A percentile compares a stretch with the other conserved stretches of the same genome.
These are phyloP conservation scores for Apocheima hispidaria DNA, from an alignment of 2,888 invertebrate species.

Conservation along the genomic window DNA sequence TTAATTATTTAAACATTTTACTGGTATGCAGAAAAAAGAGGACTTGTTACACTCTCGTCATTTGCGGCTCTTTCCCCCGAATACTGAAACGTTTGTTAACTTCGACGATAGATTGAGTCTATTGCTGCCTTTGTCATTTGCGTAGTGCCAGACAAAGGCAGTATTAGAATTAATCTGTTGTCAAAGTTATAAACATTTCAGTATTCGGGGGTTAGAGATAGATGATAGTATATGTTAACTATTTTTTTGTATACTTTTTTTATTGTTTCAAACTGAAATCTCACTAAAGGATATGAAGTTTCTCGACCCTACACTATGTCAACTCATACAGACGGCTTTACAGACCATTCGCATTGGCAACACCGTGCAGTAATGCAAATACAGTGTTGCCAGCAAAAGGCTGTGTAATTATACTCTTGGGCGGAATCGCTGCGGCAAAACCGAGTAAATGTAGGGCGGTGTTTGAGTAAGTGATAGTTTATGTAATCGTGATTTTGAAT, in stretches of 20 bases:
- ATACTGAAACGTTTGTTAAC: too few relatives aligned
- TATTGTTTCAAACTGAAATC: background rate
- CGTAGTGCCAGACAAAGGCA: too few relatives aligned
- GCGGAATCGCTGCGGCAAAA: constrained; percentile 49
- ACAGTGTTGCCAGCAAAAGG: constrained; percentile 64
- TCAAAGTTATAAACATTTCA: too few relatives aligned
- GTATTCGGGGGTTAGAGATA: too few relatives aligned
- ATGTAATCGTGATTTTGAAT: background rate
- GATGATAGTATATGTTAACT: background rate
- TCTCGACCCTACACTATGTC: background rate
- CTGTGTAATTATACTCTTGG: constrained; percentile 67
- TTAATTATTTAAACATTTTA: constrained; percentile 25
- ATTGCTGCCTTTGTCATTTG: too few relatives aligned
- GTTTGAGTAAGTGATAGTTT: constrained; percentile 15
- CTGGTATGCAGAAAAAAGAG: background rate
- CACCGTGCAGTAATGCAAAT: constrained; percentile 62
- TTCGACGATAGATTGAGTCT: too few relatives aligned
- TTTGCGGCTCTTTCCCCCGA: too few relatives aligned
- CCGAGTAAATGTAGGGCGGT: constrained; percentile 13
- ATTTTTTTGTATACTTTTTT: background rate
- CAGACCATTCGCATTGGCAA: constrained; percentile 7
- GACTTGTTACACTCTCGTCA: background rate
- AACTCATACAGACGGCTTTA: constrained; percentile 11
- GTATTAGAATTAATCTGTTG: too few relatives aligned
- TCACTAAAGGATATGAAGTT: background rate